Base-by-base conservation (phyloP, 2,888 invertebrate genomes). In the Cephus rjabovi region DNA sequence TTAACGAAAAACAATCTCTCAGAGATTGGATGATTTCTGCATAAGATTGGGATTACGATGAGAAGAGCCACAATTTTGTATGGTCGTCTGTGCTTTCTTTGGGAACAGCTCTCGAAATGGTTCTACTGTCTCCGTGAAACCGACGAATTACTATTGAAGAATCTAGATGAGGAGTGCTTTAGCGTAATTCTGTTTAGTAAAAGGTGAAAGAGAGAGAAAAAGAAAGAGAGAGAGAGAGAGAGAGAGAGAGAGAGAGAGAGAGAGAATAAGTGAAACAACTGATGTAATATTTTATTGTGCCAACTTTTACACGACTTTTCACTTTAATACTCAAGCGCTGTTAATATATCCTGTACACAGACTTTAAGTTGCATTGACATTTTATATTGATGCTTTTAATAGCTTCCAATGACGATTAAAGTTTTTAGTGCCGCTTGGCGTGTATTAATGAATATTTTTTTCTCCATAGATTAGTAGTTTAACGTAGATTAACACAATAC, bases 381-480 rank as follows among this genome's bases (percentile, higher is more conserved):
- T 81, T 82, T 79, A 79, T 79, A 78, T 70, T 76, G 76, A 73
- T 73, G 69, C 81, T 82, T 80, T 81, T 81, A 83, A 77, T 79
- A 79, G 80, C 77, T 79, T 79, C 77, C 77, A 80, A 82, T 80
- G 80, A 82, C 80, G 70, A 83, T 82, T 83, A 83, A 83, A 83
- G 78, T 81, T 83, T 82, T 81, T 81, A 77, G 79, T 82, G 81
- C 79, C 79, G 81, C 78, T 82, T 81, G 77, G 77, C 76, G 82
- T 82, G 80, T 80, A 80, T 82, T 80, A 81, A 82, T 82, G 77
- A 79, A 81, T 79, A 15, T 6, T 40, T 15, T 81, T 79, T 76
- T 80, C 79, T 81, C 77, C 76, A 73, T 77, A 79, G 73, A 76
- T 77, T 33, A 74, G 33, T 82, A 77, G 82, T 79, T 78, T 80